phyloP scores from a whole-genome alignment of 2,113 vertebrate species.

The Pavo muticus region DNA sequence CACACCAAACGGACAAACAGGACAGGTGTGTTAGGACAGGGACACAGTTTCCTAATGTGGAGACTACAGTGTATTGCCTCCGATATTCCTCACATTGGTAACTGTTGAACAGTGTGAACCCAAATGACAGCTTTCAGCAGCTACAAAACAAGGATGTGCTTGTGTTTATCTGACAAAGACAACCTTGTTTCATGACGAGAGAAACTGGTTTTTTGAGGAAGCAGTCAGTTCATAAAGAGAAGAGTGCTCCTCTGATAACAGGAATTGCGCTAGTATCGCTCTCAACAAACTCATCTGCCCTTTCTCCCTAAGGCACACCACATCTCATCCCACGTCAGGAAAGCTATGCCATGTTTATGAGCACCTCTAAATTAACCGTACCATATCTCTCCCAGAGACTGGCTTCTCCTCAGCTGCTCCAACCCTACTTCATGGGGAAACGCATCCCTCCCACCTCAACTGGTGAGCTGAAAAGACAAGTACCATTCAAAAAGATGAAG shows the following conservation, averaged over 20 bases:
- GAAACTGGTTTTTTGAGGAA: constrained; percentile 37
- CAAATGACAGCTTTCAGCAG: not conserved
- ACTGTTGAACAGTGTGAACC: not conserved
- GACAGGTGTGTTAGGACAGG: not conserved
- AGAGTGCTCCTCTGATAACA: not conserved
- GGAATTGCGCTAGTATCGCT: not conserved
- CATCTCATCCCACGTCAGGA: not conserved
- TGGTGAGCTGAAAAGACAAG: not conserved
- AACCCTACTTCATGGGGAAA: not conserved
- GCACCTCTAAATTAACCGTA: not conserved
- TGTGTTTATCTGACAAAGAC: not conserved
- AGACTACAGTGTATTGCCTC: not conserved
- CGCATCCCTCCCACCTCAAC: not conserved
- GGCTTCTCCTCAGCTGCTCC: not conserved
- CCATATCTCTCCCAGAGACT: not conserved
- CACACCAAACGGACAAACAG: not conserved
- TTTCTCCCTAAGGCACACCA: not conserved
- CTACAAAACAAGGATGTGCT: not conserved
- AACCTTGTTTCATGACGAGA: not conserved
- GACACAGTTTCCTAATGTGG: not conserved
- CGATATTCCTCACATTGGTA: not conserved
- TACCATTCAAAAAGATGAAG: not conserved
- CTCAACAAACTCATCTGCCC: not conserved
- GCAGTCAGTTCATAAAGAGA: constrained; percentile 25
- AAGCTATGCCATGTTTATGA: not conserved